Evolutionary conservation across 2,888 invertebrate species (phyloP).

Genomic region (Mystacides longicornis): DNA sequence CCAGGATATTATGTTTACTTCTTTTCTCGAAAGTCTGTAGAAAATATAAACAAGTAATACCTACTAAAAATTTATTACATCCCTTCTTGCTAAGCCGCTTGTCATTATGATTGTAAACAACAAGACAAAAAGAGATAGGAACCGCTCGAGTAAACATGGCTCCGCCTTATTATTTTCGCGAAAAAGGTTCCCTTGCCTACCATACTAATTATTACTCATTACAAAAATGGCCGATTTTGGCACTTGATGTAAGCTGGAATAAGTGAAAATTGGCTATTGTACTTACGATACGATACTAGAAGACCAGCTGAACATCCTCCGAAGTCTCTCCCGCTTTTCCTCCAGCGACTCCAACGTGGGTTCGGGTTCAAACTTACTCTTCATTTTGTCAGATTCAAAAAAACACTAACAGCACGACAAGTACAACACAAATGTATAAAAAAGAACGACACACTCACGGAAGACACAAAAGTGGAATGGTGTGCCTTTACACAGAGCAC

Average conservation of each 20-base stretch:
- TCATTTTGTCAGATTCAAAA: conserved; percentile 1
- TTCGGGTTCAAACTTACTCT: conserved; percentile 4
- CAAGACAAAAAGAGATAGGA: no score
- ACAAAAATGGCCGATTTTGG: no score
- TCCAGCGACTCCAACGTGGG: conserved; percentile 3
- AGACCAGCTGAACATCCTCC: conserved; percentile 59
- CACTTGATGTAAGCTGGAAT: not conserved
- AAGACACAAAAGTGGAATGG: not conserved
- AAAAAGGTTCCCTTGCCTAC: no score
- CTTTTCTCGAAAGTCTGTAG: no score
- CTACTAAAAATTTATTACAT: no score
- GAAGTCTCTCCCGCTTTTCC: conserved; percentile 41
- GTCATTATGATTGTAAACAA: no score
- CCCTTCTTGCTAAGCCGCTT: no score
- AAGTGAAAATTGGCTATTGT: not conserved
- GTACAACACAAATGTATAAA: not conserved
- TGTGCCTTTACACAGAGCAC: not conserved
- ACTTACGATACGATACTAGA: conserved; percentile 36
- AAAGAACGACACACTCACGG: not conserved
- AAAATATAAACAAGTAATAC: no score
- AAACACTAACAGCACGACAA: not conserved
- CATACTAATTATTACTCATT: no score
- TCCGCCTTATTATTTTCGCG: no score
- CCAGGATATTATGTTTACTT: no score
- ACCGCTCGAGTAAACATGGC: no score